phyloP scores from a whole-genome alignment of 2,797 vertebrate genomes.

The Anas flavirostris region DNA sequence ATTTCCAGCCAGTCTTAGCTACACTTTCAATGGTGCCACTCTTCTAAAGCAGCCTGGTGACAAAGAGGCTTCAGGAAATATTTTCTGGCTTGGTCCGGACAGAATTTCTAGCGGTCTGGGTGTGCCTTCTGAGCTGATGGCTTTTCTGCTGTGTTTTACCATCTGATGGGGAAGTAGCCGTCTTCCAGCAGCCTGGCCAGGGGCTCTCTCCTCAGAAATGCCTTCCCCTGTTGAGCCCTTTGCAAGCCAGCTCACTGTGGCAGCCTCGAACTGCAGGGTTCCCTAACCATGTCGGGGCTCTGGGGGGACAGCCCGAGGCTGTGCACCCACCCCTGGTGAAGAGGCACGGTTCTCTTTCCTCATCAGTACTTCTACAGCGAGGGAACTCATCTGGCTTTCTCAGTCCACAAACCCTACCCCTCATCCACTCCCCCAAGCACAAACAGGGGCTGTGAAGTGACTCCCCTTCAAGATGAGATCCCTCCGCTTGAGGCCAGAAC shows the following conservation, averaged over 20 bases:
- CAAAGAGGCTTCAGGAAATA: not conserved
- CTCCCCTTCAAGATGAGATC: not conserved
- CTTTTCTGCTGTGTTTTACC: not conserved
- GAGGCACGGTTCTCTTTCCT: not conserved
- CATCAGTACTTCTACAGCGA: not conserved
- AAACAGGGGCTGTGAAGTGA: not conserved
- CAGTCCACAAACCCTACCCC: not conserved
- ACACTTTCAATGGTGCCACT: not conserved
- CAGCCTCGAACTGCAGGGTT: not conserved
- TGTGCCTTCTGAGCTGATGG: not conserved
- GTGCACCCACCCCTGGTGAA: not conserved
- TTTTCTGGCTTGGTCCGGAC: not conserved
- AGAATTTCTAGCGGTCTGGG: not conserved
- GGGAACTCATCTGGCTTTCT: not conserved
- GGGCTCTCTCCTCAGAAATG: not conserved
- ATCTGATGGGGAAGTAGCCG: not conserved
- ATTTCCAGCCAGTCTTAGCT: rapidly evolving
- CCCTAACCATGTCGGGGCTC: not conserved
- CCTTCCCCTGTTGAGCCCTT: not conserved
- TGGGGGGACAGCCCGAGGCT: not conserved
- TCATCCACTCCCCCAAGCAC: not conserved
- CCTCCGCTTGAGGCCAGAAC: not conserved
- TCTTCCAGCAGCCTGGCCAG: not conserved
- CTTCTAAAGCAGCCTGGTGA: not conserved
- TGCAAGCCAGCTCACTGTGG: not conserved